Percentiles rank a stretch among this genome's conserved stretches.
These are phyloP conservation scores for Camponotus vicinus DNA, from an alignment of 1,140 invertebrate species.

Conservation along the genomic window DNA sequence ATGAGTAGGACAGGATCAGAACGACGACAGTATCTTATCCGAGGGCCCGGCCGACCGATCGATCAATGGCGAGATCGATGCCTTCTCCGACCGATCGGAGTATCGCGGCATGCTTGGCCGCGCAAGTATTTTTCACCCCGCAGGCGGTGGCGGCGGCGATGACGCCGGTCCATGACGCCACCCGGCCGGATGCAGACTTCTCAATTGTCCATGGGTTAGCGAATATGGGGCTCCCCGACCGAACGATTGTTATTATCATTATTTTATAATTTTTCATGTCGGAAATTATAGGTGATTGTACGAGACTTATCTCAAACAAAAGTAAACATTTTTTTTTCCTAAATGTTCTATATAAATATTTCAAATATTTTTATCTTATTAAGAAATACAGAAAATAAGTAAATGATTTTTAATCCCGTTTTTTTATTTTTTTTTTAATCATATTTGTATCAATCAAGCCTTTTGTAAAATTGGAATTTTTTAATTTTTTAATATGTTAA, in stretches of 20 bases:
- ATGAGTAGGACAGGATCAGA: constrained; percentile 72
- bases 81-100: constrained; percentile 68
- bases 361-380: not conserved
- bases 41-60: constrained; percentile 75
- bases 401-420: too few species aligned
- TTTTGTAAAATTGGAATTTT: too few species aligned
- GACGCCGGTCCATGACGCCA: not conserved
- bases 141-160: constrained; percentile 57
- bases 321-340: not conserved
- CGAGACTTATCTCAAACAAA: not conserved
- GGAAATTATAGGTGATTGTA: not conserved
- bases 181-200: constrained; percentile 11
- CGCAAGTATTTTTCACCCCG: constrained; percentile 77
- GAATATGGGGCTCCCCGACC: not conserved
- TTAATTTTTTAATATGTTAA: not conserved
- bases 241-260: not conserved
- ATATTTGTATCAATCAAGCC: too few species aligned
- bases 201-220: constrained; percentile 19
- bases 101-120: constrained; percentile 72
- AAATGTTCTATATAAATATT: not conserved
- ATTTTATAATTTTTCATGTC: not conserved
- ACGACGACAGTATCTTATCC: constrained; percentile 79
- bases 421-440: too few species aligned
- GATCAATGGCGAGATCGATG: constrained; percentile 79
- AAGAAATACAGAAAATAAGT: not conserved